A percentile compares a stretch with the other conserved stretches of the same genome.
These are phyloP conservation scores for Eupithecia subumbrata DNA, from an alignment of 2,888 invertebrate species.

Conservation along the genomic window DNA sequence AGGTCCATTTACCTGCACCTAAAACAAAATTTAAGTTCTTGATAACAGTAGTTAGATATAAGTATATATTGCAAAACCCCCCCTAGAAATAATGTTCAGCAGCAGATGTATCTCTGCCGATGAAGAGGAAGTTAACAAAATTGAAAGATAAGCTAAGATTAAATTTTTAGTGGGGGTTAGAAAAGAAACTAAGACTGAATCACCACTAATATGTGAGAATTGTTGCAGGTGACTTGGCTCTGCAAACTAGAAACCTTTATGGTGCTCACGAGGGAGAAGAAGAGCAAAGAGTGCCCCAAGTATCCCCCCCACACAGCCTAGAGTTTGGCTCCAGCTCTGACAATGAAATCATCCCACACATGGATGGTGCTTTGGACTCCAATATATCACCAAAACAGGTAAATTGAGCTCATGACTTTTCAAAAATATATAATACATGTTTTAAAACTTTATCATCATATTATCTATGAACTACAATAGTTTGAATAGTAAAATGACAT, in stretches of 20 bases:
- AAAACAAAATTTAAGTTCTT: neutral
- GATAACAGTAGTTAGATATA: neutral
- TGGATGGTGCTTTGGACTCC: conserved; percentile 91
- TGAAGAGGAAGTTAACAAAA: too few relatives aligned
- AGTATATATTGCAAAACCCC: neutral
- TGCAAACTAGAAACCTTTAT: conserved; percentile 78
- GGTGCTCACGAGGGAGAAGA: conserved; percentile 85
- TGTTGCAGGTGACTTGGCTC: conserved; percentile 71
- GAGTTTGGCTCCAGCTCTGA: conserved; percentile 89
- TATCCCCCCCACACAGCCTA: conserved; percentile 90
- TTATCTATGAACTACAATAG: neutral
- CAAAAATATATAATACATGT: neutral
- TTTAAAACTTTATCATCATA: neutral
- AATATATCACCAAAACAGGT: conserved; percentile 93
- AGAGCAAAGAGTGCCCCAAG: conserved; percentile 91
- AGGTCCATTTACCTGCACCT: too few relatives aligned
- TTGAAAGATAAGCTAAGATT: too few relatives aligned
- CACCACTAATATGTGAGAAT: neutral
- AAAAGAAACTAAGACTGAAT: neutral
- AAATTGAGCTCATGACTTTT: conserved; percentile 17
- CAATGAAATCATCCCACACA: conserved; percentile 93
- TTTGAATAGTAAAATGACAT: neutral
- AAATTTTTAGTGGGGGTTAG: too few relatives aligned
- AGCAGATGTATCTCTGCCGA: too few relatives aligned
- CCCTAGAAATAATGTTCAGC: neutral